Base-by-base conservation (phyloP, 1,140 invertebrate genomes). In the Solen grandis region DNA sequence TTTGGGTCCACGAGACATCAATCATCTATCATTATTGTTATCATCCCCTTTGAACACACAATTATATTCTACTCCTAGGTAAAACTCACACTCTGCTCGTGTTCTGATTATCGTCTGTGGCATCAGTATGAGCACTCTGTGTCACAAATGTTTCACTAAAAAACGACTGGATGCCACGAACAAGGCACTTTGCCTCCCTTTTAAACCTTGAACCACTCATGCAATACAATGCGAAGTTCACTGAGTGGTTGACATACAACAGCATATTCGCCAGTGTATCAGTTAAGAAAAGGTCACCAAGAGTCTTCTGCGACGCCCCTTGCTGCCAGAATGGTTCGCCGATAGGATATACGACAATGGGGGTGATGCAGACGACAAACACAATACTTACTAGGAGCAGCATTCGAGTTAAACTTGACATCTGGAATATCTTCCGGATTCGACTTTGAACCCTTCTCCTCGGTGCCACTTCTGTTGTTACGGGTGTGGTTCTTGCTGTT, bases 121-220 rank as follows among this genome's bases (percentile, higher is more conserved):
- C n/a, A n/a, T n/a, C n/a, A n/a, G n/a, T n/a, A n/a, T n/a, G n/a
- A n/a, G n/a, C n/a, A n/a, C n/a, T n/a, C n/a, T n/a, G n/a, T n/a
- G n/a, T n/a, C n/a, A n/a, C n/a, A n/a, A n/a, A n/a, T n/a, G n/a
- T n/a, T n/a, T n/a, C n/a, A n/a, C n/a, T n/a, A n/a, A n/a, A n/a
- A n/a, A n/a, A n/a, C n/a, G n/a, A n/a, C n/a, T n/a, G n/a, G n/a
- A n/a, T 72, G 10, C 8, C 0, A 72, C 59, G 65, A 14, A 75
- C 8, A 4, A 77, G n/a, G 16, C n/a, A 33, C 19, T 66, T 66
- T 52, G 70, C 76, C 19, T 79, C 52, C 13, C 63, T 50, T 50
- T 66, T 36, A 41, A 79, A 79, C 35, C 52, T 38, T n/a, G 54
- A 25, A 22, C 76, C 76, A 79, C 76, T 79, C 2, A 79, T 22